Evolutionary conservation across 2,888 invertebrate species (phyloP), one percentile per base, ranked within the genome.

Genomic region (Meloe dianella): DNA sequence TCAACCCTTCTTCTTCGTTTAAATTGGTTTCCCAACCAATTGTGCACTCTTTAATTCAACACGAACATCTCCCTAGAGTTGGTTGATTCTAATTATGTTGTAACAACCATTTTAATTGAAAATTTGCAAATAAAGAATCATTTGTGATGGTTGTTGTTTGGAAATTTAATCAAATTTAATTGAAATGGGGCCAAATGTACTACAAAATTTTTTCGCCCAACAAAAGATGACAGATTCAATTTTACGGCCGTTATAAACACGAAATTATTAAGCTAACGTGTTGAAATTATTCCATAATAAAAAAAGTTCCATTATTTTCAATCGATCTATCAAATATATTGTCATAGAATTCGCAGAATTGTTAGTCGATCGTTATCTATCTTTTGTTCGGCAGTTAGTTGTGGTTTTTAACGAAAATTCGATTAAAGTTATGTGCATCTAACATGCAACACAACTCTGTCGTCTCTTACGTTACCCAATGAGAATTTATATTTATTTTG

Each of bases 91-190:
- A 66, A 66, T 66, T 66, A 66, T 24, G 32, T 57, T 22, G 60
- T 56, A 66, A 66, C 63, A 61, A 63, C 63, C 27, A 66, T 63
- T 66, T 60, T 57, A 66, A 66, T 66, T 63, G 54, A 66, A n/a
- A 47, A 60, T 51, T 24, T 32, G 27, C 54, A 27, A 54, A 24
- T 54, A 27, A 54, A 54, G 54, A 27, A 54, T 54, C 27, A 54
- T 47, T 35, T 47, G 47, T 22, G 51, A 4, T 54, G 4, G 54
- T 4, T 41, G 41, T n/a, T 41, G 2, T 35, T 4, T 12, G 12
- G 35, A 3, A 51, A 51, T 51, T 51, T 12, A 24, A 51, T 51
- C 22, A 22, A 51, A 51, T 51, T 12, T 24, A 12, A 24, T 22
- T 51, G 2, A 24, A 51, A 24, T 51, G 54, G 24, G 1, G 3